Evolutionary conservation across 2,888 invertebrate species (phyloP), one percentile per base, ranked within the genome.

Genomic region (Galerucella nymphaeae): DNA sequence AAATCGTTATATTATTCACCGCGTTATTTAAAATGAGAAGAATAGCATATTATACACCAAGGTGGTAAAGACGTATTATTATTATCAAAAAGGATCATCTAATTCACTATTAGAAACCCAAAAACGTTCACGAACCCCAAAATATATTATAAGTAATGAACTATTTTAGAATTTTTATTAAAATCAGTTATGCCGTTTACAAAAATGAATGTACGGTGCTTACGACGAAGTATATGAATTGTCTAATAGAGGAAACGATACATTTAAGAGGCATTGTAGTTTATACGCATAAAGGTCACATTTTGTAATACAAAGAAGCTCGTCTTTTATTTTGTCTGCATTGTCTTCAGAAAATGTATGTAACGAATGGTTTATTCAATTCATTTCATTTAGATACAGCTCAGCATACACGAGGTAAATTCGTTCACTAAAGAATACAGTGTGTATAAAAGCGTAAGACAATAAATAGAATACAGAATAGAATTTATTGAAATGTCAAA

Each of bases 161-260:
- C 4, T 45, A 45, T 45, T 13, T 8, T 3, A 50, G 16, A 50
- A n/a, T n/a, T 8, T 50, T 16, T 50, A 11, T 16, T 50, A 50
- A 14, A 45, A 45, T n/a, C n/a, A 2, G 18, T 53, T 53, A 16
- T 16, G 18, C 18, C 10, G 16, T 53, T 53, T 53, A 53, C 9
- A 10, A 16, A 4, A 53, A 18, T 18, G 18, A 8, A 18, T 18
- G 16, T 16, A 53, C 9, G 9, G 16, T 53, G 18, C 16, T 53
- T 53, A 53, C 18, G 16, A 53, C 16, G 53, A 53, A 16, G 2
- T 18, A 10, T 53, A 53, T 53, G 53, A 53, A 53, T 38, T 13
- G 59, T 59, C 23, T 59, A 59, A 59, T 30, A 59, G 38, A 59
- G 59, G 59, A 59, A 59, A 38, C 38, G 38, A 38, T 38, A 38